These are phyloP conservation scores for Thripadectes ignobilis DNA, from an alignment of 2,797 vertebrate genomes.

Conservation along the genomic window DNA sequence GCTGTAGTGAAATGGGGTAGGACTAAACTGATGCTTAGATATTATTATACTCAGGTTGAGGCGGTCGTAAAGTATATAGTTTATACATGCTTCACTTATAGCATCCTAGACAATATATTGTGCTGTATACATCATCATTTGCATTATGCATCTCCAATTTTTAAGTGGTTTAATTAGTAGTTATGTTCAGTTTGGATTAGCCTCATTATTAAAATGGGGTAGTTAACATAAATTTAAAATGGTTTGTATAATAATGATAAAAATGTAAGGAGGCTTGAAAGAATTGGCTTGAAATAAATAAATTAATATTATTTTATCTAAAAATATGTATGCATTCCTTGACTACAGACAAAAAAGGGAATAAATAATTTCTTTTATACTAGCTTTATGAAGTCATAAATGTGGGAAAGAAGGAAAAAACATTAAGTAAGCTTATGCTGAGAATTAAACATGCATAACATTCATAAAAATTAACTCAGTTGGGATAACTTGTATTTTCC, in stretches of 20 bases:
- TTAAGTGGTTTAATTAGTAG: background rate
- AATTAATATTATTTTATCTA: background rate
- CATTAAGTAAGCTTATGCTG: background rate
- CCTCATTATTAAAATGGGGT: background rate
- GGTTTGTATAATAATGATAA: background rate
- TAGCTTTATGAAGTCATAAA: background rate
- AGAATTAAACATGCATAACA: background rate
- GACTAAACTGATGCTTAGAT: background rate
- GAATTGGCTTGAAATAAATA: background rate
- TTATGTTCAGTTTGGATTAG: background rate
- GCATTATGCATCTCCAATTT: background rate
- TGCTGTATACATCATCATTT: background rate
- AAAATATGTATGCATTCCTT: background rate
- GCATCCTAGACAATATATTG: background rate
- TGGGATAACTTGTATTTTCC: background rate
- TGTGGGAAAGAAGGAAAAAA: background rate
- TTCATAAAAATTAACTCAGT: background rate
- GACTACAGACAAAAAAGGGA: background rate
- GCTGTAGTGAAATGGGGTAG: fast-evolving
- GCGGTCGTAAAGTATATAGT: background rate
- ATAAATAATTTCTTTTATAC: background rate
- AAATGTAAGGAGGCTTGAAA: background rate
- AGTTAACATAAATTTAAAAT: background rate
- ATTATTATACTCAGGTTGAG: background rate
- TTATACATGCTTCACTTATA: background rate